A percentile compares a stretch with the other conserved stretches of the same genome.
These are phyloP conservation scores for Whitmania pigra DNA, from an alignment of 1,140 invertebrate species.

Conservation along the genomic window DNA sequence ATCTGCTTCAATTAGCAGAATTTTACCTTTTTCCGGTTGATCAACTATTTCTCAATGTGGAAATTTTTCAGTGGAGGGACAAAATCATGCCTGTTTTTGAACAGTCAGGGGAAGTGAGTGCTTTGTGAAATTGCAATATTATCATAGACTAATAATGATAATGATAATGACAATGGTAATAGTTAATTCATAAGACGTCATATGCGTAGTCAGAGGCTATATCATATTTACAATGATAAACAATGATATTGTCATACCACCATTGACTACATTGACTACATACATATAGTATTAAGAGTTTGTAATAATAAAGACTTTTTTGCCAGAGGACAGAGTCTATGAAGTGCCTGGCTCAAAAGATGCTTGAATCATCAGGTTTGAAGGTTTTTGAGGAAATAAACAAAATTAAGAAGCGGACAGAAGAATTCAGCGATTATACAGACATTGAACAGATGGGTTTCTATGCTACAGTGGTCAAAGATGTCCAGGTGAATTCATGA, in stretches of 20 bases:
- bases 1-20: not conserved
- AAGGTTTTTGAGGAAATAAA: conserved; percentile 56
- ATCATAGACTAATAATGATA: too few species aligned
- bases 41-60: not conserved
- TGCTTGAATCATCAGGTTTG: conserved; percentile 53
- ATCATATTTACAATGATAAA: conserved; percentile 1
- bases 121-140: not conserved
- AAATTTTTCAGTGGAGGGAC: conserved; percentile 8
- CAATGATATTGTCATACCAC: too few species aligned
- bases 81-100: conserved; percentile 18
- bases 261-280: not conserved
- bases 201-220: too few species aligned
- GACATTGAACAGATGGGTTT: conserved; percentile 44
- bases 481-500: conserved; percentile 51
- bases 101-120: conserved; percentile 1
- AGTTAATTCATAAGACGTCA: too few species aligned
- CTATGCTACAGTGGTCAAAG: conserved; percentile 52
- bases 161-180: too few species aligned
- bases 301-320: not conserved
- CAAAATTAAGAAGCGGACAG: conserved; percentile 55
- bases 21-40: conserved; percentile 15
- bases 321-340: conserved; percentile 10
- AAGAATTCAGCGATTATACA: conserved; percentile 45
- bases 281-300: not conserved
- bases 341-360: conserved; percentile 49